These are phyloP conservation scores for Zalophus californianus DNA, from an alignment of 2,797 vertebrate genomes.

Conservation along the genomic window DNA sequence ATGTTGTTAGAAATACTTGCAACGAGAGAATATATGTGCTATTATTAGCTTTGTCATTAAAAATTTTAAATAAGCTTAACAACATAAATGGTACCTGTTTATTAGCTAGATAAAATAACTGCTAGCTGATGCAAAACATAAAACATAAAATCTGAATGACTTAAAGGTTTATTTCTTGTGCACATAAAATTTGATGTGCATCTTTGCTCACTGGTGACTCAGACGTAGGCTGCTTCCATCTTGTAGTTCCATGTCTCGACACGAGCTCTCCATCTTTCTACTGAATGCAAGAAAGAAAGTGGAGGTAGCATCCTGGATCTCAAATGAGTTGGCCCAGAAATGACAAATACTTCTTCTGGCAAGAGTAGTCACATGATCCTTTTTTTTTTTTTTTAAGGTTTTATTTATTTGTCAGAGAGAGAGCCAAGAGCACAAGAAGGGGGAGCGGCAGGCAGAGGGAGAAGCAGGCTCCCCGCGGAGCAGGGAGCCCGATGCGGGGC, in stretches of 20 bases:
- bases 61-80: slow-evolving; percentile 6
- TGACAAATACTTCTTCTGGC: not conserved
- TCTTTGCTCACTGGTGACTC: not conserved
- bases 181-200: not conserved
- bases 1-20: not conserved
- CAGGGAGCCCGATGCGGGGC: no score
- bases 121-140: not conserved
- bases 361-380: not conserved
- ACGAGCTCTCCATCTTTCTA: not conserved
- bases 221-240: not conserved
- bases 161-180: slow-evolving; percentile 16
- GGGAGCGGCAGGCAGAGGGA: no score
- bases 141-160: not conserved
- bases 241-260: not conserved
- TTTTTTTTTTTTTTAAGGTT: not conserved
- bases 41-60: slow-evolving; percentile 6
- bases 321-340: not conserved
- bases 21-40: not conserved
- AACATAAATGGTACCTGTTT: not conserved
- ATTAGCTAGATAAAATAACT: slow-evolving; percentile 10
- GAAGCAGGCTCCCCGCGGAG: no score
- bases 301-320: not conserved
- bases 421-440: no score
- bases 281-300: not conserved
- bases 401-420: no score